phyloP scores from a whole-genome alignment of 92 coral and sea anemone species.

The Epizoanthus ramosus region DNA sequence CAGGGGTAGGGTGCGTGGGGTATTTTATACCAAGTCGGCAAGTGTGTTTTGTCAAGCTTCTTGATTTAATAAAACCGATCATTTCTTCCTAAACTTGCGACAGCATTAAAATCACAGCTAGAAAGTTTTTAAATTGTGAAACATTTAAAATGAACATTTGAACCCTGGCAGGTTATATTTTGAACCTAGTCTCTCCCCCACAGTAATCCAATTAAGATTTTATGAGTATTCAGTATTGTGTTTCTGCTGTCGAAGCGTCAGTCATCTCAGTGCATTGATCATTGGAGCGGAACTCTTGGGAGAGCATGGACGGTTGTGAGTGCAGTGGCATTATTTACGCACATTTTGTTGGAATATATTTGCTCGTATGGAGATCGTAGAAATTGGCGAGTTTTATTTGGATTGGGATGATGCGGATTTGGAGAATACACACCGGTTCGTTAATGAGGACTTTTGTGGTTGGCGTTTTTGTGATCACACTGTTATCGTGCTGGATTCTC shows the following conservation, averaged over 20 bases:
- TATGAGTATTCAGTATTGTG: not conserved
- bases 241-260: not conserved
- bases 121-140: no score
- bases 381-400: not conserved
- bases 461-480: conserved; percentile 53
- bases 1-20: no score
- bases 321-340: not conserved
- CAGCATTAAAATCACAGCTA: no score
- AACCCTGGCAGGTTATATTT: not conserved
- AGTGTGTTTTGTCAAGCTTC: no score
- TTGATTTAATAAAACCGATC: no score
- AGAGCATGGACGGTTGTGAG: not conserved
- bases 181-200: not conserved
- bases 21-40: no score
- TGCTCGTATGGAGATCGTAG: conserved; percentile 18
- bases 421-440: conserved; percentile 81
- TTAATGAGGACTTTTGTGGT: conserved; percentile 58
- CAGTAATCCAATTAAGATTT: no score
- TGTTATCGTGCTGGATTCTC: conserved; percentile 74
- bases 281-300: not conserved
- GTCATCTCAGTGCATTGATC: not conserved
- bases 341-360: not conserved
- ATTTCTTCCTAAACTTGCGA: no score
- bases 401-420: conserved; percentile 68
- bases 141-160: no score